Evolutionary conservation across 2,888 invertebrate species (phyloP).

Genomic region (Calliopum simillimum): DNA sequence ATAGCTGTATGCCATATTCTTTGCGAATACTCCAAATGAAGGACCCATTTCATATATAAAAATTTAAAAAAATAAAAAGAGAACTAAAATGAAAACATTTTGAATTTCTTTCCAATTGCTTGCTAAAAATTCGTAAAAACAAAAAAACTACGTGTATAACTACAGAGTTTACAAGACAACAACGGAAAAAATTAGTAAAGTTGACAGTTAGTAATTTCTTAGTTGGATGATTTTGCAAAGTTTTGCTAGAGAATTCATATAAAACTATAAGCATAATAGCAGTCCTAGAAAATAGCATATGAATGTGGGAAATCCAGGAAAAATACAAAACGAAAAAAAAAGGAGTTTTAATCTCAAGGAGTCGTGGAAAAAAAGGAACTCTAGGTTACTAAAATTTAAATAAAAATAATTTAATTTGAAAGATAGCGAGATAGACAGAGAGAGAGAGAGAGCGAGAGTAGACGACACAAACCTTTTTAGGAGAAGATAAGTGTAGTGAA

Average conservation of each 20-base stretch:
- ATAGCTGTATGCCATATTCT: too few relatives aligned
- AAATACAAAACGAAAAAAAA: constrained; percentile 6
- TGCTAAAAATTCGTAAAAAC: constrained; percentile 23
- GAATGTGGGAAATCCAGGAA: neutral
- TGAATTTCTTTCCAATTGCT: neutral
- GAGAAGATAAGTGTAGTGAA: constrained; percentile 68
- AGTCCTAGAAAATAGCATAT: neutral
- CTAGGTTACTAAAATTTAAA: neutral
- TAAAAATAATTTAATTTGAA: neutral
- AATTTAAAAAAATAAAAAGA: neutral
- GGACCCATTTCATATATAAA: too few relatives aligned
- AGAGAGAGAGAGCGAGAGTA: constrained; percentile 23
- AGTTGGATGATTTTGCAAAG: neutral
- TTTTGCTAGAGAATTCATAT: neutral
- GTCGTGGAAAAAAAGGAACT: neutral
- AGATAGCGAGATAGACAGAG: constrained; percentile 13
- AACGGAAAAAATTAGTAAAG: neutral
- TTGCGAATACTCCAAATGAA: too few relatives aligned
- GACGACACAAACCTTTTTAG: constrained; percentile 67
- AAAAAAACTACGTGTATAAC: neutral
- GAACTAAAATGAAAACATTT: neutral
- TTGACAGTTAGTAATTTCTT: neutral
- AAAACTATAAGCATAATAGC: neutral
- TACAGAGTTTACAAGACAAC: neutral
- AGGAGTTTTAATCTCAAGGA: neutral